Conservation (phyloP, 2,113 vertebrate genomes). For the Fulica atra region DNA sequence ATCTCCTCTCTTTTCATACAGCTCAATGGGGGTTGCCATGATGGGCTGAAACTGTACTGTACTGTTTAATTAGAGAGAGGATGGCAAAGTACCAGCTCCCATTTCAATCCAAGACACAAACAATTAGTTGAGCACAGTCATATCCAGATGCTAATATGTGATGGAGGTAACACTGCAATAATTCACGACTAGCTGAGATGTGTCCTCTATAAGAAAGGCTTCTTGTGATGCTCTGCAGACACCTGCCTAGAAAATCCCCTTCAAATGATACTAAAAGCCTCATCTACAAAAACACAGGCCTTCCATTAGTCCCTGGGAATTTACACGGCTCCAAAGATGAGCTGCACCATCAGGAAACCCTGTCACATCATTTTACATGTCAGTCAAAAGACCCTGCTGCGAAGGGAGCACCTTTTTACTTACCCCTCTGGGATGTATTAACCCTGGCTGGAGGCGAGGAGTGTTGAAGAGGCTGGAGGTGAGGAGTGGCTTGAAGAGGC, state of each 20-base stretch:
- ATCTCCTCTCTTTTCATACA: not conserved
- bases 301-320: not conserved
- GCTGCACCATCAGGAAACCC: not conserved
- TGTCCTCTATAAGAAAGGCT: not conserved
- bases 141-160: not conserved
- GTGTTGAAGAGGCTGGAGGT: not conserved
- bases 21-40: not conserved
- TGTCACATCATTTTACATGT: not conserved
- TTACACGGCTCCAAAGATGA: not conserved
- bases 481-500: not conserved
- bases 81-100: not conserved
- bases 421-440: not conserved
- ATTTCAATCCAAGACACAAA: not conserved
- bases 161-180: not conserved
- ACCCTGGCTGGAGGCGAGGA: not conserved
- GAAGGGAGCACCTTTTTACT: not conserved
- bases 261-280: not conserved
- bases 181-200: not conserved
- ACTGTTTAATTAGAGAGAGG: not conserved
- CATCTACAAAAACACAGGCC: not conserved
- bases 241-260: not conserved
- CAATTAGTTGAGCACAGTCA: not conserved
- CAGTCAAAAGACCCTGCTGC: not conserved
- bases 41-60: not conserved
- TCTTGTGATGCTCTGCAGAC: not conserved